Evolutionary conservation across 2,888 invertebrate genomes (phyloP).

Genomic region (Ischnus inquisitorius): DNA sequence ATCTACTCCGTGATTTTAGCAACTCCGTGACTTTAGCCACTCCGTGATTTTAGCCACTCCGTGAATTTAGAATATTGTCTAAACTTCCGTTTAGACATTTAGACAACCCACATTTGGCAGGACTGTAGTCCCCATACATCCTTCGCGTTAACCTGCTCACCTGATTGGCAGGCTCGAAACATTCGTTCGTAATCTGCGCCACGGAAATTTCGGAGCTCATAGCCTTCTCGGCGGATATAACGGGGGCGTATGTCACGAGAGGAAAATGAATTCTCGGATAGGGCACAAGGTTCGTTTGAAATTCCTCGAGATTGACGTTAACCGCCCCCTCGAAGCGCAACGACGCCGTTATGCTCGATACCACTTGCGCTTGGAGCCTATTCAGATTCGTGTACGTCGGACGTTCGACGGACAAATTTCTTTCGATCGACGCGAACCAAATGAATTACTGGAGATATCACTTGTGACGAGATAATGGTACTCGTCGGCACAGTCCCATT

Average conservation of each 20-base stretch:
- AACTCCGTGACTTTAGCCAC: too few species aligned
- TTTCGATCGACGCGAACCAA: slow-evolving; percentile 15
- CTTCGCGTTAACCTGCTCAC: slow-evolving; percentile 63
- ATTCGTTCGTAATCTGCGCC: slow-evolving; percentile 91
- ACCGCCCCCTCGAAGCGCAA: slow-evolving; percentile 90
- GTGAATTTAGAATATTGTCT: not conserved
- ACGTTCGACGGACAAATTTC: slow-evolving; percentile 90
- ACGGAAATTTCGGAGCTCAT: slow-evolving; percentile 89
- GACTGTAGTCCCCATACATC: too few species aligned
- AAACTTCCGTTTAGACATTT: not conserved
- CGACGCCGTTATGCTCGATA: slow-evolving; percentile 90
- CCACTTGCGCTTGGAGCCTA: slow-evolving; percentile 91
- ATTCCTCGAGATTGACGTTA: slow-evolving; percentile 90
- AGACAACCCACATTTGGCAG: not conserved
- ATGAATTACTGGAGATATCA: not conserved
- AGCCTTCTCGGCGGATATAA: slow-evolving; percentile 88
- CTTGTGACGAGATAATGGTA: not conserved
- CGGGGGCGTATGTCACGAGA: slow-evolving; percentile 91
- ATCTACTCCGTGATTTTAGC: too few species aligned
- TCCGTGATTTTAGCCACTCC: too few species aligned
- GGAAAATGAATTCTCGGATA: slow-evolving; percentile 96
- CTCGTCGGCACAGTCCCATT: too few species aligned
- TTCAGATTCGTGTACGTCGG: slow-evolving; percentile 96
- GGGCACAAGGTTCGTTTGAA: slow-evolving; percentile 93
- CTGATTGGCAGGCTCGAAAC: slow-evolving; percentile 92